Evolutionary conservation across 2,113 vertebrate genomes (phyloP).

Genomic region (Turdus rufiventris): DNA sequence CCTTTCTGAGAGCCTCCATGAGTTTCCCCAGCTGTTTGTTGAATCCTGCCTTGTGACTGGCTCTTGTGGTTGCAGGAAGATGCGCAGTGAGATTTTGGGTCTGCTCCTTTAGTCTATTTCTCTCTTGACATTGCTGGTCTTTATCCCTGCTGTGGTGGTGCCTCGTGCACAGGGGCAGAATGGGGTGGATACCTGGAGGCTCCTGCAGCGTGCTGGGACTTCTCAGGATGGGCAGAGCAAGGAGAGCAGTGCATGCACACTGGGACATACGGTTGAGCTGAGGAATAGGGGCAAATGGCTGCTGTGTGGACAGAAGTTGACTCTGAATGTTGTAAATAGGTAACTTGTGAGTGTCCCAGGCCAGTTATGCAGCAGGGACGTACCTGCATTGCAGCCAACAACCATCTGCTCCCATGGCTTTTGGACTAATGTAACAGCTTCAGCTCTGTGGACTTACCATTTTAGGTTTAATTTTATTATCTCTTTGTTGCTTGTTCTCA

Average conservation of each 20-base stretch:
- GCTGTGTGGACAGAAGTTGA: neutral
- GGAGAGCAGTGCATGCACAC: accelerated
- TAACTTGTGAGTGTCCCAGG: neutral
- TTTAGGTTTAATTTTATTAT: neutral
- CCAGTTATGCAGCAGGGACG: neutral
- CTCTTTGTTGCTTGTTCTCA: neutral
- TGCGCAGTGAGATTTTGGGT: neutral
- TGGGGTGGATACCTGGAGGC: neutral
- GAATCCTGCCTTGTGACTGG: neutral
- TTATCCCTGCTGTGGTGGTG: neutral
- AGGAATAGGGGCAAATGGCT: neutral
- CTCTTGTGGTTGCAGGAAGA: neutral
- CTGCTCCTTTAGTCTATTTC: neutral
- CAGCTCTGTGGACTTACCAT: neutral
- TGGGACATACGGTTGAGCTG: neutral
- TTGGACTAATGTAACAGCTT: neutral
- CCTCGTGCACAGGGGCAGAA: neutral
- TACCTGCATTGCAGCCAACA: neutral
- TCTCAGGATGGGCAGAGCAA: neutral
- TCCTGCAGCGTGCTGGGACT: neutral
- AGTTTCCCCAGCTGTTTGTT: accelerated
- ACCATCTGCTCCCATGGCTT: neutral
- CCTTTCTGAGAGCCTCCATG: neutral
- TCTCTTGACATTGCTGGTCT: neutral
- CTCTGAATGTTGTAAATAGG: neutral